Evolutionary conservation across 2,888 invertebrate species (phyloP).

Genomic region (Caenorhabditis macrosperma): DNA sequence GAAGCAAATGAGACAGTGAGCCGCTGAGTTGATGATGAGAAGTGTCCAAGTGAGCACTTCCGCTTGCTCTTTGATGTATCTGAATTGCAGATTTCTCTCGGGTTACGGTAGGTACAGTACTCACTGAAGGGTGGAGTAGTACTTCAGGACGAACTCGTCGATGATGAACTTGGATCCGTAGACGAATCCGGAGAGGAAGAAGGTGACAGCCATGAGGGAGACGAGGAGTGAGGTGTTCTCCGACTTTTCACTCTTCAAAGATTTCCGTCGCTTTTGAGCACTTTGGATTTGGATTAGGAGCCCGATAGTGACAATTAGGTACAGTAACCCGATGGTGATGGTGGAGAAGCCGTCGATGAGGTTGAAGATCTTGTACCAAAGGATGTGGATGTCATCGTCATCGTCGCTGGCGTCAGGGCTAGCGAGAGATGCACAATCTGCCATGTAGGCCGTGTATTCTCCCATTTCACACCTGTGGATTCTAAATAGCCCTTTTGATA

Average conservation of each 20-base stretch:
- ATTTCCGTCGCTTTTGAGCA: background rate
- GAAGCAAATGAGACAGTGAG: constrained; percentile 16
- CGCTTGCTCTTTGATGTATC: background rate
- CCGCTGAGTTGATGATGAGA: background rate
- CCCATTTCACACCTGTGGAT: too few species aligned
- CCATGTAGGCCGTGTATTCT: too few species aligned
- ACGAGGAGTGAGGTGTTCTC: background rate
- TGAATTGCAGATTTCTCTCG: background rate
- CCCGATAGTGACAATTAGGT: background rate
- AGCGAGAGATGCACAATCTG: too few species aligned
- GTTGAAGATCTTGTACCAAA: background rate
- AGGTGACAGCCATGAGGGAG: background rate
- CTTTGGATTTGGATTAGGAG: background rate
- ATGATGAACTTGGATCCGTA: background rate
- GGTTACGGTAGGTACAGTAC: background rate
- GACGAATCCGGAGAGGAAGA: background rate
- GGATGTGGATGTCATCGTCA: background rate
- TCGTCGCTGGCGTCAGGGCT: background rate
- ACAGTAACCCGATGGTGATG: background rate
- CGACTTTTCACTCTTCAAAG: background rate
- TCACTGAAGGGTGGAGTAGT: background rate
- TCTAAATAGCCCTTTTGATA: background rate
- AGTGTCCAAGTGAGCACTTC: background rate
- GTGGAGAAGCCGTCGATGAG: background rate
- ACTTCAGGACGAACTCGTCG: background rate